Evolutionary conservation across 2,113 vertebrate species (phyloP).

Genomic region (Pelodiscus sinensis): DNA sequence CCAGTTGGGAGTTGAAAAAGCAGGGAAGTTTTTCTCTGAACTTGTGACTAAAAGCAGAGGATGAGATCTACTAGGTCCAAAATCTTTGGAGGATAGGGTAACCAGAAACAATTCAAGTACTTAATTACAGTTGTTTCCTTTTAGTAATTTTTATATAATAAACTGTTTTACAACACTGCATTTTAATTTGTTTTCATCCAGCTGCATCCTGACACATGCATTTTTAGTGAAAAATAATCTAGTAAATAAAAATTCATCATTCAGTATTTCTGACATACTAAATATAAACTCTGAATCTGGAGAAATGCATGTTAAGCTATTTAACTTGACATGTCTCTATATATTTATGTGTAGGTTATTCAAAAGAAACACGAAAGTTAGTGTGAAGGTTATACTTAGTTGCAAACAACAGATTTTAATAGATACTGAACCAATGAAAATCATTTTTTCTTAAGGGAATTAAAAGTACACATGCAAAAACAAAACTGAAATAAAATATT

Average conservation of each 20-base stretch:
- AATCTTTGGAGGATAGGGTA: neutral
- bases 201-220: neutral
- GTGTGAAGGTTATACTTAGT: neutral
- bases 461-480: neutral
- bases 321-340: no score
- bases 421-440: neutral
- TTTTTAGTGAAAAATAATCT: neutral
- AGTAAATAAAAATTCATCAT: no score
- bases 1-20: neutral
- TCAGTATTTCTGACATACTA: no score
- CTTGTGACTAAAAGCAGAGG: neutral
- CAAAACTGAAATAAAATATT: neutral
- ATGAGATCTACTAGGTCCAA: neutral
- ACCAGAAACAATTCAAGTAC: no score
- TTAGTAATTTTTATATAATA: no score
- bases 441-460: neutral
- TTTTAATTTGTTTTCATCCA: neutral
- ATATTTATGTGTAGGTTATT: no score
- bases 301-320: no score
- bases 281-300: neutral
- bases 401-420: neutral
- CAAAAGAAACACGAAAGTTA: neutral
- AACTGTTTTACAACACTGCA: neutral
- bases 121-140: no score
- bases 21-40: neutral